Percentiles rank a stretch among this genome's conserved stretches.
phyloP scores from a whole-genome alignment of 1,140 invertebrate species.

The Yoshiicerus persimilis region DNA sequence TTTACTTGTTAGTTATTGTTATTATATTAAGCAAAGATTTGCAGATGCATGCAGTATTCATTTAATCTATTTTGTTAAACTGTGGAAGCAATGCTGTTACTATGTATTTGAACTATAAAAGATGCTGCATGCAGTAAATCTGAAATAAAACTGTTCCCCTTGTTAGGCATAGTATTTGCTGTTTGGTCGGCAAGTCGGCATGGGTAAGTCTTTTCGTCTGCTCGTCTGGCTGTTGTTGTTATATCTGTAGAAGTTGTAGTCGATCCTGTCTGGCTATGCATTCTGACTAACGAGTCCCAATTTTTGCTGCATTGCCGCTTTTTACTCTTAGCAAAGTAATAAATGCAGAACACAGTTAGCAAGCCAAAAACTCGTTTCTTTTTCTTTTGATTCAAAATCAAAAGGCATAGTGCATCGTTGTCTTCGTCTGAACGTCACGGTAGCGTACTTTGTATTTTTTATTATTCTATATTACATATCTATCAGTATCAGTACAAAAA shows the following conservation, averaged over 20 bases:
- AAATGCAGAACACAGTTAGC: not conserved
- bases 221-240: not conserved
- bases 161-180: not conserved
- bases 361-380: not conserved
- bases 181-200: not conserved
- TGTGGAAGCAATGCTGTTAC: not conserved
- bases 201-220: not conserved
- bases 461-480: not conserved
- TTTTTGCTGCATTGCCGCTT: slow-evolving; percentile 15
- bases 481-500: not conserved
- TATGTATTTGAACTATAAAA: too few relatives aligned
- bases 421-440: not conserved
- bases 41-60: not conserved
- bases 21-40: not conserved
- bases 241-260: not conserved
- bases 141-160: not conserved
- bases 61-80: not conserved
- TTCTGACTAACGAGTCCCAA: not conserved
- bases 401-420: not conserved
- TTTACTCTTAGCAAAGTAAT: not conserved
- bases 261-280: not conserved
- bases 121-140: not conserved
- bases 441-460: not conserved
- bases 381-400: not conserved
- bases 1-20: too few relatives aligned